A percentile compares a stretch with the other conserved stretches of the same genome.
These are phyloP conservation scores for Diachrysia chrysitis DNA, from an alignment of 2,888 invertebrate species.

Conservation along the genomic window DNA sequence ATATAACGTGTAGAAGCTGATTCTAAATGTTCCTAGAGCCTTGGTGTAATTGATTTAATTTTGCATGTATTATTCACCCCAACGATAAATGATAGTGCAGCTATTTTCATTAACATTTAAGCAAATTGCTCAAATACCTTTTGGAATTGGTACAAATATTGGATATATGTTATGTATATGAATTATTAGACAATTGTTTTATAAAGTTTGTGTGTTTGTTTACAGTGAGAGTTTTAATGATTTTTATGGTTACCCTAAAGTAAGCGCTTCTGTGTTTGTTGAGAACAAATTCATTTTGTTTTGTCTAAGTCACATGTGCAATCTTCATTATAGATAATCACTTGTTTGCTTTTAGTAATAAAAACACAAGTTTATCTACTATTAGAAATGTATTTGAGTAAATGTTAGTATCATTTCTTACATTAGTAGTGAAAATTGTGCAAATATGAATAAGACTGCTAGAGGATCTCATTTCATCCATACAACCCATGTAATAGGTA, in stretches of 20 bases:
- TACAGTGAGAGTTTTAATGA: constrained; percentile 64
- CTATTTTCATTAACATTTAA: constrained; percentile 65
- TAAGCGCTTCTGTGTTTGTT: constrained; percentile 70
- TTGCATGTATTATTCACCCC: constrained; percentile 69
- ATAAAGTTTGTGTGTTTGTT: constrained; percentile 54
- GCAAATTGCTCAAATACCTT: constrained; percentile 77
- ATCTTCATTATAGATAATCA: constrained; percentile 32
- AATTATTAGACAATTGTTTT: constrained; percentile 49
- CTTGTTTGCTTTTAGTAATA: constrained; percentile 19
- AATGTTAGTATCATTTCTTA: constrained; percentile 26
- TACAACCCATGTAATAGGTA: constrained; percentile 31
- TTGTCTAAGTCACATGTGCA: constrained; percentile 80
- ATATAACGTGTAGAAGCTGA: constrained; percentile 69
- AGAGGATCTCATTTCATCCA: constrained; percentile 55
- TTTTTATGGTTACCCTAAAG: constrained; percentile 77
- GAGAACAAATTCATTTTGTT: constrained; percentile 76
- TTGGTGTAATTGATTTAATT: constrained; percentile 72
- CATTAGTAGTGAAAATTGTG: constrained; percentile 29
- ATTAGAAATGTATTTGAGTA: constrained; percentile 18
- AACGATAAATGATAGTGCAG: constrained; percentile 62
- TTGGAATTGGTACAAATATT: constrained; percentile 74
- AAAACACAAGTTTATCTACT: constrained; percentile 17
- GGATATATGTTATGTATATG: constrained; percentile 64
- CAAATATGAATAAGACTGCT: constrained; percentile 57
- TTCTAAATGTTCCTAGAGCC: constrained; percentile 80